Base-by-base conservation (phyloP, 1,140 invertebrate genomes). In the Mylabris phalerata region DNA sequence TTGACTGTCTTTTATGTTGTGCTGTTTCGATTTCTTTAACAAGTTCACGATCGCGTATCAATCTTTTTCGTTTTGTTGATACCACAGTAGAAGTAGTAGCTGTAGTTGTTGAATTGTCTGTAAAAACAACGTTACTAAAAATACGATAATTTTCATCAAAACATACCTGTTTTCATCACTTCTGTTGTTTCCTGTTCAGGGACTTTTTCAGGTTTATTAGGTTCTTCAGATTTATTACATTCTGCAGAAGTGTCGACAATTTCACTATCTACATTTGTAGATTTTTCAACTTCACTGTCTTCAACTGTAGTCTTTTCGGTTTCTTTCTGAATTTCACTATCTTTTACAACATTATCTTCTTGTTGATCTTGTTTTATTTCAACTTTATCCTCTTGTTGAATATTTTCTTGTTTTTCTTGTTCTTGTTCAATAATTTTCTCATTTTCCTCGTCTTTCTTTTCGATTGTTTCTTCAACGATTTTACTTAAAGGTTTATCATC, bases 201-300 rank as follows among this genome's bases (percentile, higher is more conserved):
- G 26, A 60, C 61, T 54, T 47, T 32, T 32, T 32, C 32, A 32
- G 32, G 26, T 49, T 45, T 26, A 63, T 25, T 61, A 57, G 9
- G 52, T 45, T 49, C 47, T 26, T 38, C 5, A 43, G 13, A 52
- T 39, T 52, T 55, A 51, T 48, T 42, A 46, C 9, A 51, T 24
- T 51, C 58, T 47, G 25, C 54, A 25, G 6, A 48, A 25, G 24
- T 13, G 25, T 60, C 49, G 44, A 11, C 42, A 9, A 26, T 25
- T 13, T 47, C 27, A 25, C 19, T 26, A 25, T 47, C 45, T 13
- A 47, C n/a, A 47, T 26, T 47, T 47, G 45, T 26, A 19, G 27
- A 19, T 19, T 19, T 19, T 19, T 19, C 19, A 19, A 19, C 19
- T 19, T 19, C 19, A 19, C 19, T 19, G 19, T 19, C 19, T 19